Conservation (phyloP, 2,797 vertebrate genomes). For the Melanitta fusca region DNA sequence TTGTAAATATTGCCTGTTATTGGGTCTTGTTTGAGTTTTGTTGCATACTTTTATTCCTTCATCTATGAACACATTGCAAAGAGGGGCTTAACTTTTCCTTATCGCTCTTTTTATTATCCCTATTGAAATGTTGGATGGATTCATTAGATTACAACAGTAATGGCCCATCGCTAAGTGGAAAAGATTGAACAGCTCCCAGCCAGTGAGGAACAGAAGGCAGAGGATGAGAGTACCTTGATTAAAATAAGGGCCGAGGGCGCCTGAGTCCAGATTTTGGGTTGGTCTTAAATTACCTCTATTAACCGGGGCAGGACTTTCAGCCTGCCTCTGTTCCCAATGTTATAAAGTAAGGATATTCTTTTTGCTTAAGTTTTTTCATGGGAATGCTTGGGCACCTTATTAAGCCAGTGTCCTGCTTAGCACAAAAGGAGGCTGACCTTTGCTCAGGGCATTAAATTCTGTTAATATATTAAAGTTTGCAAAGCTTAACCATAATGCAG, state of each 20-base stretch:
- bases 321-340: accelerated
- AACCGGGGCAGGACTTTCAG: not conserved
- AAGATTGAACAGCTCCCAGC: not conserved
- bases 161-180: not conserved
- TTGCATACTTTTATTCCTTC: not conserved
- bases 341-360: not conserved
- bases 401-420: accelerated
- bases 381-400: not conserved
- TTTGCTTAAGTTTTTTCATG: not conserved
- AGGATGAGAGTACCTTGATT: not conserved
- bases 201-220: not conserved
- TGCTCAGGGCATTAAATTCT: not conserved
- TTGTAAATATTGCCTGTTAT: not conserved
- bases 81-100: not conserved
- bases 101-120: not conserved
- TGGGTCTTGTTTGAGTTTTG: not conserved
- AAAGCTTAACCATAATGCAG: not conserved
- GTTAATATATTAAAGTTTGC: not conserved
- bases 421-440: not conserved
- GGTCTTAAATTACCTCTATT: not conserved
- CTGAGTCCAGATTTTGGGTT: too few relatives aligned
- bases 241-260: not conserved
- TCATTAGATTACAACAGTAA: not conserved
- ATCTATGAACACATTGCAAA: not conserved
- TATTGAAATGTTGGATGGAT: not conserved